Conservation (phyloP, 23 tunicate species). For the Trididemnum clinides region DNA sequence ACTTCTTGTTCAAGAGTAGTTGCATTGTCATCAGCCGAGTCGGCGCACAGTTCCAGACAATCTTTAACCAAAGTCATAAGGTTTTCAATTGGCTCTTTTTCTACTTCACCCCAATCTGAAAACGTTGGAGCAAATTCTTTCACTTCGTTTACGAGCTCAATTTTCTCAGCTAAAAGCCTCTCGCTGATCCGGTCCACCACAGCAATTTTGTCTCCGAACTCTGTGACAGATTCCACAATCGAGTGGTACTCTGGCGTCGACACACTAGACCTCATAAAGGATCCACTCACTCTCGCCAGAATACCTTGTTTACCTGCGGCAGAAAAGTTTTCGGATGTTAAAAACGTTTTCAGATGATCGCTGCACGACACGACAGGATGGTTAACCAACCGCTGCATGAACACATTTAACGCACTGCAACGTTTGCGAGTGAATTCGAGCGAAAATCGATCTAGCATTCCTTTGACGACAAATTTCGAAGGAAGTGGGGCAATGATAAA, state of each 20-base stretch:
- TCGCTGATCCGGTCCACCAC: slow-evolving; percentile 74
- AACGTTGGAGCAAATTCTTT: slow-evolving; percentile 78
- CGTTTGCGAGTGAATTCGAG: slow-evolving; percentile 61
- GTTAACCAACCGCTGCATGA: slow-evolving; percentile 52
- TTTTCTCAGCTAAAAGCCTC: slow-evolving; percentile 65
- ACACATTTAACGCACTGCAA: slow-evolving; percentile 75
- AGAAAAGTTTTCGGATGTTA: slow-evolving; percentile 75
- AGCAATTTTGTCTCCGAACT: slow-evolving; percentile 77
- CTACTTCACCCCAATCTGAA: slow-evolving; percentile 63
- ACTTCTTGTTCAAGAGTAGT: slow-evolving; percentile 42
- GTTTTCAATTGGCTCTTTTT: slow-evolving; percentile 60
- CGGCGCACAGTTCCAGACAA: slow-evolving; percentile 60
- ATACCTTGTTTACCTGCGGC: slow-evolving; percentile 56
- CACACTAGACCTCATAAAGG: slow-evolving; percentile 51
- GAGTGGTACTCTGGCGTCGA: slow-evolving; percentile 67
- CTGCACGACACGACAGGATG: slow-evolving; percentile 76
- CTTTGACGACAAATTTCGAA: slow-evolving; percentile 84
- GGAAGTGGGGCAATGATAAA: slow-evolving; percentile 89
- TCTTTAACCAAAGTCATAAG: slow-evolving; percentile 63
- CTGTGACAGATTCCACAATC: slow-evolving; percentile 34
- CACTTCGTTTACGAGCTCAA: slow-evolving; percentile 64
- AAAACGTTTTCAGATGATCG: slow-evolving; percentile 74
- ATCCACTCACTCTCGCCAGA: slow-evolving; percentile 75
- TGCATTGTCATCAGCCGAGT: slow-evolving; percentile 45
- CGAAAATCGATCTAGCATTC: slow-evolving; percentile 87